Percentiles rank a stretch among this genome's conserved stretches.
Conservation (phyloP, 2,797 vertebrate genomes). For the Manis pentadactyla region DNA sequence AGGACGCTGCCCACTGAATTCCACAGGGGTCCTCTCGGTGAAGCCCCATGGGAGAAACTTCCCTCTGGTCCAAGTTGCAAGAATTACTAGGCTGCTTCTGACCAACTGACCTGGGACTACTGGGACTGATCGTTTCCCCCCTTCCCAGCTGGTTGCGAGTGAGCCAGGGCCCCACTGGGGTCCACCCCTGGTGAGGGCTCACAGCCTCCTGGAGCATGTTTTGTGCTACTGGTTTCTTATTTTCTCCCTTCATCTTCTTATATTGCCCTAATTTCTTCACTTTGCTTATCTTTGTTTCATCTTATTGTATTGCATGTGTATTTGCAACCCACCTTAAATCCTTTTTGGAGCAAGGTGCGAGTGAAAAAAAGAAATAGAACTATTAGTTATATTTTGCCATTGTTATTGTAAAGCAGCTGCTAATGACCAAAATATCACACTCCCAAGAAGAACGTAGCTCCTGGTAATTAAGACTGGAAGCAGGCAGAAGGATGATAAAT, state of each 20-base stretch:
- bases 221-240: not conserved
- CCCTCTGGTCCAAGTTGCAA: not conserved
- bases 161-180: not conserved
- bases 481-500: not conserved
- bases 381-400: slow-evolving; percentile 31
- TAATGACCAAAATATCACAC: slow-evolving; percentile 24
- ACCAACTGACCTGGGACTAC: not conserved
- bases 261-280: not conserved
- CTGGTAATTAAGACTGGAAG: slow-evolving; percentile 11
- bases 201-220: not conserved
- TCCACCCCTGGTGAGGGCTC: not conserved
- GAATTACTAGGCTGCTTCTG: not conserved
- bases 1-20: not conserved
- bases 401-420: slow-evolving; percentile 1
- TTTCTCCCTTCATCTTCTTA: not conserved
- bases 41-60: not conserved
- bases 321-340: not conserved
- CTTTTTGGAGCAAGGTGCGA: slow-evolving; percentile 19
- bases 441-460: not conserved
- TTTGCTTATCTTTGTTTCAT: slow-evolving; percentile 28
- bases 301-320: not conserved
- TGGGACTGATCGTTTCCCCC: not conserved
- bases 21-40: not conserved
- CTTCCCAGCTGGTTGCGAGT: not conserved
- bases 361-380: slow-evolving; percentile 43